Evolutionary conservation across 1,140 invertebrate genomes (phyloP), one percentile per base, ranked within the genome.

Genomic region (Berghia stephanieae): DNA sequence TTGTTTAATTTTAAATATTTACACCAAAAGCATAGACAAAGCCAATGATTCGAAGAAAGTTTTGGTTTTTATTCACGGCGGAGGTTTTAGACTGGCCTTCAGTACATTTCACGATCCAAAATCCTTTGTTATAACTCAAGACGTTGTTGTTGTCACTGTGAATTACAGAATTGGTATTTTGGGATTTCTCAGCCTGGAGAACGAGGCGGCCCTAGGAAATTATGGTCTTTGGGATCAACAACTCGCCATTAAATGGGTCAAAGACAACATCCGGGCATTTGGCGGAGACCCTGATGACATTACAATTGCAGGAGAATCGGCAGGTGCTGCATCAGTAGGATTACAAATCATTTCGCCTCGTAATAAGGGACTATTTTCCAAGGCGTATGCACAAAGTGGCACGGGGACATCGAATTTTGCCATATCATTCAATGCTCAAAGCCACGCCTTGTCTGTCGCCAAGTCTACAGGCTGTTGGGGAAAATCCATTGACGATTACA

Each of bases 171-270:
- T 92, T 85, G 80, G 90, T 5, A 42, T 86, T 16, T 86, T 91
- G 46, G 90, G 90, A 44, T 86, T 85, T 78, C 67, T 86, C 13
- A 60, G 75, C 36, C 72, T 74, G 16, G 80, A 78, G 0, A 68
- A 80, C 44, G 55, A 71, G 4, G 49, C 57, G n/a, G 18, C 74
- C 3, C 84, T 86, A 16, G 92, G 92, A 24, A 93, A 92, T 79
- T 86, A 88, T 79, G 92, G 92, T 34, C 84, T 92, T 38, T 89
- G 95, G 93, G 97, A 99, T 90, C 96, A 98, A 90, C 93, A 95
- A 0, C 81, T 97, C 85, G 97, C 96, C 1, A 93, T 98, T 77
- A 92, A 94, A 78, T 98, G 96, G 96, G 75, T 86, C 31, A 78
- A 83, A 31, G 69, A 80, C 52, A 85, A 88, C 77, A 84, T 87